Conservation (phyloP, 2,113 vertebrate species). For the zebrafish (Danio rerio) region GRCz12tu NC_133198.1:15893501-15894000, state of each 20-base stretch:
- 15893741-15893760: background rate
- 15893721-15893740: background rate
- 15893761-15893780: background rate
- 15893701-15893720: background rate
- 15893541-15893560: background rate
- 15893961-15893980: too few species aligned
- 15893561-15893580: background rate
- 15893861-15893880: too few species aligned
- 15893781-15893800: background rate
- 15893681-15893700: background rate
- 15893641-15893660: background rate
- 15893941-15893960: too few species aligned
- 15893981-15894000: too few species aligned
- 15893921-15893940: too few species aligned
- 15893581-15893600: background rate
- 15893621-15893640: background rate
- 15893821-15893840: too few species aligned
- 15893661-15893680: background rate
- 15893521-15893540: slow-evolving; percentile 9
- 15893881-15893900: too few species aligned
- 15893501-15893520: background rate
- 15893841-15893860: too few species aligned
- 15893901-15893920: too few species aligned
- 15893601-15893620: background rate
- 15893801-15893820: background rate